Conservation (phyloP, 2,113 vertebrate genomes). For the Amphilophus citrinellus region DNA sequence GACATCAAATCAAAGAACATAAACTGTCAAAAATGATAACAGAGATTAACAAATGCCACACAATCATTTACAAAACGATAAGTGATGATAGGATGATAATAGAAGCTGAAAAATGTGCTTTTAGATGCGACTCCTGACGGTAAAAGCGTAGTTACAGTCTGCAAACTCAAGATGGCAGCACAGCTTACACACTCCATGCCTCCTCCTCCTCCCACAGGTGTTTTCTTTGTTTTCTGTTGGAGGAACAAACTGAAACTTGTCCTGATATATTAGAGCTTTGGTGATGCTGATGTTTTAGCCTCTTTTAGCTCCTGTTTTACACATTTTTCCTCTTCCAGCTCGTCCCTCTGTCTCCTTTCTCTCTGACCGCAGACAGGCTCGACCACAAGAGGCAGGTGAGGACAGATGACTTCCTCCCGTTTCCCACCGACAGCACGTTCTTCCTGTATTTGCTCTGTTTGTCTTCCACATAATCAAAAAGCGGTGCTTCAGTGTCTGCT, state of each 20-base stretch:
- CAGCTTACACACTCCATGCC: background rate
- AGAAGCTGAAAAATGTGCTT: too few species aligned
- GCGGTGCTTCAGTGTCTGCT: background rate
- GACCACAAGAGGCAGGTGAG: constrained; percentile 82
- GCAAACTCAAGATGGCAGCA: background rate
- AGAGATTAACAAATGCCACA: background rate
- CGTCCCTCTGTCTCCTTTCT: constrained; percentile 78
- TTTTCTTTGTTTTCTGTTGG: background rate
- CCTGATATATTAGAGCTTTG: too few species aligned
- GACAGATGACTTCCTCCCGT: background rate
- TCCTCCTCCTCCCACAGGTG: background rate
- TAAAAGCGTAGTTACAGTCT: background rate
- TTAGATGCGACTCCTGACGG: background rate
- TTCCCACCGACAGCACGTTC: background rate
- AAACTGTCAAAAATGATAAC: background rate
- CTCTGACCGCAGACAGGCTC: constrained; percentile 69
- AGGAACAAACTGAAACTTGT: background rate
- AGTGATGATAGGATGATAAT: background rate
- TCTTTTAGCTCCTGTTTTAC: background rate
- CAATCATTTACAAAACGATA: background rate
- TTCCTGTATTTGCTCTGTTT: background rate
- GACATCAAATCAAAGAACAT: background rate
- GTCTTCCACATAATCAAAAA: background rate
- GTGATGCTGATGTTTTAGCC: background rate
- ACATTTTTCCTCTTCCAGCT: constrained; percentile 51